Conservation (phyloP, 2,113 vertebrate genomes). For the Aplodontia rufa region DNA sequence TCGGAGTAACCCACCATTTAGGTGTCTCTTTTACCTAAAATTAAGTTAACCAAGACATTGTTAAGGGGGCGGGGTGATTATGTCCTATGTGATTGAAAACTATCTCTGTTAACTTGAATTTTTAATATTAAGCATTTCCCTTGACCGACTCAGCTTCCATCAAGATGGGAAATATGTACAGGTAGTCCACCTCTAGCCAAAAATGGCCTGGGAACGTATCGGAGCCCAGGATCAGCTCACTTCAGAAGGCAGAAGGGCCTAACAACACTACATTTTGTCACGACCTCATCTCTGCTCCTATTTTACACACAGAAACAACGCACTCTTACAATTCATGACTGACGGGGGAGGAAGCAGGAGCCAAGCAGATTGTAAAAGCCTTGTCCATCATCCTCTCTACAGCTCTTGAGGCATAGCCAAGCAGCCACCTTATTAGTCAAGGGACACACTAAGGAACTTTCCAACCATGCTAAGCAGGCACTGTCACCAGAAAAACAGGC, state of each 20-base stretch:
- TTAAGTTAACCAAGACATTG: not conserved
- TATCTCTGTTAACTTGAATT: not conserved
- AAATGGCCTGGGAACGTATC: not conserved
- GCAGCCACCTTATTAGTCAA: slow-evolving; percentile 64
- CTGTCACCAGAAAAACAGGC: not conserved
- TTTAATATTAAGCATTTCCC: not conserved
- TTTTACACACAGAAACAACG: slow-evolving; percentile 70
- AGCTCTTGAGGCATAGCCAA: slow-evolving; percentile 54
- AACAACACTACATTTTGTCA: not conserved
- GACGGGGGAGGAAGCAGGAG: slow-evolving; percentile 53
- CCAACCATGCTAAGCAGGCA: slow-evolving; percentile 1
- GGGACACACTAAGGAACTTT: slow-evolving; percentile 57
- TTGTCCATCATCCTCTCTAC: slow-evolving; percentile 74
- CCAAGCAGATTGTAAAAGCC: slow-evolving; percentile 70
- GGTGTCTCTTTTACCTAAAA: not conserved
- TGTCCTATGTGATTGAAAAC: not conserved
- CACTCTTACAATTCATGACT: slow-evolving; percentile 52
- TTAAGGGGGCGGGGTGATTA: not conserved
- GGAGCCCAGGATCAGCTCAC: not conserved
- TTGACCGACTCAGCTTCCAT: not conserved
- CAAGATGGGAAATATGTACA: not conserved
- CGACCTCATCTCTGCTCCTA: not conserved
- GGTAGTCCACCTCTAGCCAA: not conserved
- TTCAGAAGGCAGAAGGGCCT: not conserved
- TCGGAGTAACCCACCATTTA: not conserved